Evolutionary conservation across 2,888 invertebrate genomes (phyloP).

Genomic region (Chloroclysta siterata): DNA sequence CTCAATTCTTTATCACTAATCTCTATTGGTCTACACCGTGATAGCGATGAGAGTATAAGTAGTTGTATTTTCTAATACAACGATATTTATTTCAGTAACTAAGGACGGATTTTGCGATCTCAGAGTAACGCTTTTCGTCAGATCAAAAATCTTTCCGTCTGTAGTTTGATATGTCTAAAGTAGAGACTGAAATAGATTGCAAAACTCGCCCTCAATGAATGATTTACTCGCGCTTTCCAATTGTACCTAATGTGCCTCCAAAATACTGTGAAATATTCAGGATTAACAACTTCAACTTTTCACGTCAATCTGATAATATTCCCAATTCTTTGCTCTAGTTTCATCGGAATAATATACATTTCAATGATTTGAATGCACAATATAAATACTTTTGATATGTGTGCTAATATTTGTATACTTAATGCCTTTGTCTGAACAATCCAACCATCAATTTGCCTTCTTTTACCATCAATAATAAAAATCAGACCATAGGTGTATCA

Average conservation of each 20-base stretch:
- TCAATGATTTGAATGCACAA: background rate
- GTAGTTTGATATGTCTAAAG: no score
- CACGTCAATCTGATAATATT: background rate
- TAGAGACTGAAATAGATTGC: no score
- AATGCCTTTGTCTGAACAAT: no score
- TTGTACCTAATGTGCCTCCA: constrained; percentile 4
- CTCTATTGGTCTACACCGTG: no score
- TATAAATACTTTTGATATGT: background rate
- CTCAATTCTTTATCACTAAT: background rate
- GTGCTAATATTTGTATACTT: background rate
- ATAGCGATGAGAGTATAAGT: no score
- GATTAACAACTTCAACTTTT: background rate
- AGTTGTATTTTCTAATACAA: no score
- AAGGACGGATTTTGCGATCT: no score
- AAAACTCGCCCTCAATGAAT: background rate
- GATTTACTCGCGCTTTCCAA: background rate
- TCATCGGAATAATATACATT: constrained; percentile 7
- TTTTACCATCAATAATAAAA: background rate
- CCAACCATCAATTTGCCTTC: no score
- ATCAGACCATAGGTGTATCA: background rate
- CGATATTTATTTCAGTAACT: background rate
- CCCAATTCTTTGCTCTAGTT: constrained; percentile 8
- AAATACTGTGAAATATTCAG: constrained; percentile 5
- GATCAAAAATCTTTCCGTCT: no score
- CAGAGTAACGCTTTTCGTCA: no score